Evolutionary conservation across 2,797 vertebrate species (phyloP).

Genomic region (Myiotriccus ornatus): DNA sequence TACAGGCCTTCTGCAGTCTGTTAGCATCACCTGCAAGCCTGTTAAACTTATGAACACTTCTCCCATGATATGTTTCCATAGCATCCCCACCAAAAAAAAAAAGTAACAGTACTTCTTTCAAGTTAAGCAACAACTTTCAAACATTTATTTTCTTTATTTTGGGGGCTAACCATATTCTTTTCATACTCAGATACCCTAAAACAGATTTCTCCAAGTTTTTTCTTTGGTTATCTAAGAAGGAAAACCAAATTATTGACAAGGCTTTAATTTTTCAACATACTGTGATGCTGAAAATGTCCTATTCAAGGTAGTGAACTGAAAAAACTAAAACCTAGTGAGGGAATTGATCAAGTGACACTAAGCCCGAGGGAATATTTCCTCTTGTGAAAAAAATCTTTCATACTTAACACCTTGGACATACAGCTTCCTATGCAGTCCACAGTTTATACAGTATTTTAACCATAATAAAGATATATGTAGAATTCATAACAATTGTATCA

Average conservation of each 20-base stretch:
- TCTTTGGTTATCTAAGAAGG: background rate
- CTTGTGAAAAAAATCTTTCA: background rate
- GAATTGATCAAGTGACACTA: background rate
- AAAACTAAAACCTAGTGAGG: background rate
- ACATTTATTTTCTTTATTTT: background rate
- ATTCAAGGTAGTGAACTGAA: background rate
- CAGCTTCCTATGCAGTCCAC: background rate
- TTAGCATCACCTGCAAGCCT: background rate
- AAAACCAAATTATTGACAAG: background rate
- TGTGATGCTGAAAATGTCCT: background rate
- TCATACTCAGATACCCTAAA: background rate
- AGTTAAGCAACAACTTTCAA: background rate
- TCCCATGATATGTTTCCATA: background rate
- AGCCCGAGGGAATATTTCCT: background rate
- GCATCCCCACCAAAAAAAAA: accelerated
- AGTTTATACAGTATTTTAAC: background rate
- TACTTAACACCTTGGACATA: background rate
- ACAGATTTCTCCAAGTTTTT: background rate
- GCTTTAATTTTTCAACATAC: background rate
- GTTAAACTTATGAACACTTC: background rate
- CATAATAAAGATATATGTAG: background rate
- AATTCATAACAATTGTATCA: background rate
- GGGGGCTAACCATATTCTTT: background rate
- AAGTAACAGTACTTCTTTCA: background rate
- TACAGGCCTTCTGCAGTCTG: background rate